These are phyloP conservation scores for Adelosebastes latens DNA, from an alignment of 2,797 vertebrate species.

Conservation along the genomic window DNA sequence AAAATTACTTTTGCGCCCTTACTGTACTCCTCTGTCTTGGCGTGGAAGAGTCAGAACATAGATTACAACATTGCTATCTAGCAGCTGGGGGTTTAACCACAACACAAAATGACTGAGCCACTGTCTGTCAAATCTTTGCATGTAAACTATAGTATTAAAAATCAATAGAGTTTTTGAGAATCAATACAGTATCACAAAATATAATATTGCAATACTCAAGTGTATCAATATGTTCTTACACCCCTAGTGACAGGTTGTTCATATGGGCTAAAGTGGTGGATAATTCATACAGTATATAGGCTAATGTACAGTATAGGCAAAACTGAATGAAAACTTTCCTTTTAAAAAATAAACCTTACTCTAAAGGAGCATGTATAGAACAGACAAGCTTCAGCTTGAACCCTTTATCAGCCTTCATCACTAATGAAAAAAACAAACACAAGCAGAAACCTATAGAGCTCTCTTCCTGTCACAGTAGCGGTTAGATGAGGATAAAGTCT, in stretches of 20 bases:
- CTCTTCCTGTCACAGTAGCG: conserved; percentile 48
- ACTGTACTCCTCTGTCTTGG: no score
- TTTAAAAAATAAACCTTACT: background rate
- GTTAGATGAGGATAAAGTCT: conserved; percentile 74
- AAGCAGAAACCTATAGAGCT: conserved; percentile 6
- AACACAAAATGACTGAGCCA: no score
- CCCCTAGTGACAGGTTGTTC: background rate
- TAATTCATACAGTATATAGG: background rate
- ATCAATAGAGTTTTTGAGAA: no score
- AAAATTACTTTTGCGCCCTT: no score
- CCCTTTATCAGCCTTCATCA: conserved; percentile 24
- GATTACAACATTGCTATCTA: no score
- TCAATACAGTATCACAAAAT: no score
- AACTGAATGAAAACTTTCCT: background rate
- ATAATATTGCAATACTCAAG: no score
- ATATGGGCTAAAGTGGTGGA: background rate
- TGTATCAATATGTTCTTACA: no score
- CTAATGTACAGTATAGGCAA: background rate
- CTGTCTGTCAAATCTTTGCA: no score
- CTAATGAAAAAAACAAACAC: background rate
- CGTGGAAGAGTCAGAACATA: no score
- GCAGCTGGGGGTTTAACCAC: no score
- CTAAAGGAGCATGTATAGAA: background rate
- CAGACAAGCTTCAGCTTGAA: background rate
- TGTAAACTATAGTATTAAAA: no score